Evolutionary conservation across 2,888 invertebrate species (phyloP), one percentile per base, ranked within the genome.

Genomic region (Hipparchia semele): DNA sequence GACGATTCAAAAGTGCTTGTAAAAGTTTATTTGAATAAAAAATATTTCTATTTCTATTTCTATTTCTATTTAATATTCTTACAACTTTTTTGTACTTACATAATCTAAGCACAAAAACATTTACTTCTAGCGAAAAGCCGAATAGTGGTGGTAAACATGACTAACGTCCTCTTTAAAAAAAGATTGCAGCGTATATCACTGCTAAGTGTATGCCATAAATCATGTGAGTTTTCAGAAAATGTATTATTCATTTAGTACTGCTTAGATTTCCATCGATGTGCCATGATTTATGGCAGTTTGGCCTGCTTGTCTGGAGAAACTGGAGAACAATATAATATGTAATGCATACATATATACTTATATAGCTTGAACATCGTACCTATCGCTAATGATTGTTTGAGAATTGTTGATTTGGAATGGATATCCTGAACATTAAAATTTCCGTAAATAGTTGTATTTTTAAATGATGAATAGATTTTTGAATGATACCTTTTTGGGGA

Each of bases 261-360:
- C 53, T 71, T 60, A 71, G 54, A 74, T 71, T 68, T 71, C 65
- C 64, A 71, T 74, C 68, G 71, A 68, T 59, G 71, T 65, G 64
- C 49, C 23, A 7, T 71, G 73, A 74, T 74, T 74, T 71, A 74
- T 60, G 59, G 71, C 53, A 54, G 68, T 74, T 71, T 33, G 56
- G 62, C 58, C 71, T 58, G 60, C 71, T 51, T 64, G 58, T 65
- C 68, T 51, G 60, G 45, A 70, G 65, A 71, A 68, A 58, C 68
- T 51, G 60, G 45, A 70, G 65, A 71, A 68, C 58, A 51, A n/a
- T 60, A 23, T 66, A 70, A 73, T 70, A 56, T 67, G 67, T 70
- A 61, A 23, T 23, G 23, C 23, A 23, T 23, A 23, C 23, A n/a
- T n/a, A n/a, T 23, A 23, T 23, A 23, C 23, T 23, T 23, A 23